Evolutionary conservation across 2,888 invertebrate species (phyloP), one percentile per base, ranked within the genome.

Genomic region (Pterostichus madidus): DNA sequence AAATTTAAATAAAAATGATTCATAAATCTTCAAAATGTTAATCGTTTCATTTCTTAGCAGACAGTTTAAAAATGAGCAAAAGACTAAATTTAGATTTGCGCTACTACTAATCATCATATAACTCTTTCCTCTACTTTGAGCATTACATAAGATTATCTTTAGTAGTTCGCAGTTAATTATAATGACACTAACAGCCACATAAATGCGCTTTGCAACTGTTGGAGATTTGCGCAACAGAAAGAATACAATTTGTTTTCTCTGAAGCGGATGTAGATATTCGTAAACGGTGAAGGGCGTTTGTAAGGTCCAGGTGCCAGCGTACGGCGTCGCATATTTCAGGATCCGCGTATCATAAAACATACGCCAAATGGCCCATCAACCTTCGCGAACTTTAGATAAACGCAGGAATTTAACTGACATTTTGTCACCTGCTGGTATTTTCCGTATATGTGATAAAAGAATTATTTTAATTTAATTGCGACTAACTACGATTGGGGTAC

Each of bases 161-260:
- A 6, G 52, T 52, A 8, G 1, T 52, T 24, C 24, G 1, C 1
- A n/a, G 13, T 52, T 52, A 52, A 13, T 52, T 13, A 52, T 52
- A 11, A 7, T 1, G 39, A 1, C 5, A 71, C 7, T 10, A 71
- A 15, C n/a, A 15, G n/a, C 68, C 2, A 68, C 13, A 44, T 13
- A 31, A 73, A 46, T 73, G 39, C 44, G 46, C 2, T 17, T 46
- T 15, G 17, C 73, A 73, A 73, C 73, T 73, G 73, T 73, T 44
- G 39, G 31, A 73, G 73, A 73, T 73, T 73, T 73, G 46, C 17
- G 35, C 32, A 49, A 11, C 49, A 0, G n/a, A 49, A 49, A 56
- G 15, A 56, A 56, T 44, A 68, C 35, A 64, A 39, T 68, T 68
- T 68, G 11, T 15, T 35, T 13, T 13, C 13, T 6, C 52, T 52